Conservation (phyloP, 2,888 invertebrate genomes). For the Eupithecia insigniata region DNA sequence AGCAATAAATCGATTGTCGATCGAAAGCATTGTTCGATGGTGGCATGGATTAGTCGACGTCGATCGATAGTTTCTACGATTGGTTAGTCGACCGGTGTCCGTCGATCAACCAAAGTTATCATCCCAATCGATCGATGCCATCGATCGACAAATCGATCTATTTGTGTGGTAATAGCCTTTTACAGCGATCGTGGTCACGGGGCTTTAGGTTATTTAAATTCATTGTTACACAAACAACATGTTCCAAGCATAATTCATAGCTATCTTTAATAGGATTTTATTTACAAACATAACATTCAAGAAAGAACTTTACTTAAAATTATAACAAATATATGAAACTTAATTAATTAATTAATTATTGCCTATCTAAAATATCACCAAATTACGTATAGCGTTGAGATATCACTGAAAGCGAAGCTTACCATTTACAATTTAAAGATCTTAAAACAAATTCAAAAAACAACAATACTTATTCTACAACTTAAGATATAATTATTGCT, state of each 20-base stretch:
- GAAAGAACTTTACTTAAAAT: conserved; percentile 53
- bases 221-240: conserved; percentile 12
- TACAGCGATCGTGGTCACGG: no score
- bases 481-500: not conserved
- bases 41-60: no score
- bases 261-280: conserved; percentile 57
- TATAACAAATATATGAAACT: conserved; percentile 64
- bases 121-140: no score
- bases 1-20: no score
- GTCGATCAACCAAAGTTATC: no score
- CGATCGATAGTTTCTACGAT: no score
- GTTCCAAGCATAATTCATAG: conserved; percentile 65
- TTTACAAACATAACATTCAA: conserved; percentile 68
- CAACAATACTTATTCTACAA: conserved; percentile 46
- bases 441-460: conserved; percentile 72
- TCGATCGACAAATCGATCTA: no score
- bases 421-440: conserved; percentile 72
- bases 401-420: conserved; percentile 73
- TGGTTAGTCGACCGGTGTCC: no score
- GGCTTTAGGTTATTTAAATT: not conserved
- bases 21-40: no score
- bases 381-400: conserved; percentile 79
- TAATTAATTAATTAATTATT: conserved; percentile 66
- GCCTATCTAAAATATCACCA: conserved; percentile 70
- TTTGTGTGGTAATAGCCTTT: no score